Evolutionary conservation across 2,888 invertebrate species (phyloP).

Genomic region (Leptopterna dolabrata): DNA sequence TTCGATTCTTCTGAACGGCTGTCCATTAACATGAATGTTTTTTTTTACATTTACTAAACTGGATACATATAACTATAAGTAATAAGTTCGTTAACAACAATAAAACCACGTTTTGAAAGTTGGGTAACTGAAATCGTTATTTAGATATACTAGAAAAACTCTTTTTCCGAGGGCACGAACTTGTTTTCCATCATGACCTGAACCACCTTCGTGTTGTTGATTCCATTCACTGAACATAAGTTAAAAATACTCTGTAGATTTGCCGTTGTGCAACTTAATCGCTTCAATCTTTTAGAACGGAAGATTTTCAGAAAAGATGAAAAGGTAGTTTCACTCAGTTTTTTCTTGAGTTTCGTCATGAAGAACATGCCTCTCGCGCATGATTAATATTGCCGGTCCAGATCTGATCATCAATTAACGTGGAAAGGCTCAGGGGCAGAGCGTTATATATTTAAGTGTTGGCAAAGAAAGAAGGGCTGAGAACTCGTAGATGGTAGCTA

Average conservation of each 20-base stretch:
- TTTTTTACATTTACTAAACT: too few relatives aligned
- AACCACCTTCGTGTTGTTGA: not conserved
- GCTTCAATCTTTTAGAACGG: not conserved
- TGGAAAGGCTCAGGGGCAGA: conserved; percentile 1
- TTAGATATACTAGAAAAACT: too few relatives aligned
- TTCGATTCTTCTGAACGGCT: too few relatives aligned
- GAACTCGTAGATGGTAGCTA: not conserved
- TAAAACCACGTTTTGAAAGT: too few relatives aligned
- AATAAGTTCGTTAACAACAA: too few relatives aligned
- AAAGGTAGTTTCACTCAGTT: not conserved
- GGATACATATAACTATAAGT: too few relatives aligned
- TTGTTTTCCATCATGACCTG: not conserved
- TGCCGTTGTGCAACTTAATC: not conserved
- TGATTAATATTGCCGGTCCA: conserved; percentile 1
- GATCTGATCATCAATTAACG: conserved; percentile 20
- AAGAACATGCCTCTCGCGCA: not conserved
- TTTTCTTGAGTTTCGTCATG: not conserved
- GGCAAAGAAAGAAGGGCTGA: not conserved
- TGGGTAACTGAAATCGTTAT: too few relatives aligned
- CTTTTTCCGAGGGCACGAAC: not conserved
- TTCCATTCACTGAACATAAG: not conserved
- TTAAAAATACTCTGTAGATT: not conserved
- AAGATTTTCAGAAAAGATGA: not conserved
- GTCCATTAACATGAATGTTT: too few relatives aligned
- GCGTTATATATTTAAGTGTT: not conserved